These are phyloP conservation scores for Sisyra nigra DNA, from an alignment of 2,888 invertebrate genomes.

Conservation along the genomic window DNA sequence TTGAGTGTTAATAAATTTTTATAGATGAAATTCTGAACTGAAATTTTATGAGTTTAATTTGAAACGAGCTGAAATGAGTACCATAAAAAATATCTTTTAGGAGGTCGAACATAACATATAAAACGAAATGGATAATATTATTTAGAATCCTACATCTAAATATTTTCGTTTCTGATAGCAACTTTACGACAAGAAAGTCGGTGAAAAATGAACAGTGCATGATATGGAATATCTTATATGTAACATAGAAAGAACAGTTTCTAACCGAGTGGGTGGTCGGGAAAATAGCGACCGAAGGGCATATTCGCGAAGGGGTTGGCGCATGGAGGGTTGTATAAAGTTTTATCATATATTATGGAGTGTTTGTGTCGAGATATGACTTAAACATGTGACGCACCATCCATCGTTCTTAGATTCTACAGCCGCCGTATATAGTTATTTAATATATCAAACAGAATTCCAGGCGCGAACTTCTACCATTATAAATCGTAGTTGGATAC, in stretches of 20 bases:
- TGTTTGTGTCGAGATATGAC: conserved; percentile 8
- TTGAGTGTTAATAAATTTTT: neutral
- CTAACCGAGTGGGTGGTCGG: neutral
- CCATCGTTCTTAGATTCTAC: conserved; percentile 1
- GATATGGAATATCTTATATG: conserved; percentile 8
- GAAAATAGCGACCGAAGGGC: neutral
- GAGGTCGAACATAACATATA: neutral
- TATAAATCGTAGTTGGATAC: too few relatives aligned
- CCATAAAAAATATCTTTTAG: neutral
- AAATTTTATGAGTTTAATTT: neutral
- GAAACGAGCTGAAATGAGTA: neutral
- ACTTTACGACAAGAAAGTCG: conserved; percentile 2
- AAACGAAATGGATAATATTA: neutral
- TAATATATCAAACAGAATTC: too few relatives aligned
- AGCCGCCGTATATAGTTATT: too few relatives aligned
- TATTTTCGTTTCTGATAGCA: conserved; percentile 1
- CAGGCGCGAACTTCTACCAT: too few relatives aligned
- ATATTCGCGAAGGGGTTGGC: neutral
- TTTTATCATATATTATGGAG: conserved; percentile 10
- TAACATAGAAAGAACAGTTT: neutral
- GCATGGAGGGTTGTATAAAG: conserved; percentile 4
- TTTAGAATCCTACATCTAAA: neutral
- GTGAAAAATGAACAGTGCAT: conserved; percentile 8
- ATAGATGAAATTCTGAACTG: neutral
- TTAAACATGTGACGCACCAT: conserved; percentile 8